These are phyloP conservation scores for Torymus texanus DNA, from an alignment of 2,888 invertebrate genomes.

Conservation along the genomic window DNA sequence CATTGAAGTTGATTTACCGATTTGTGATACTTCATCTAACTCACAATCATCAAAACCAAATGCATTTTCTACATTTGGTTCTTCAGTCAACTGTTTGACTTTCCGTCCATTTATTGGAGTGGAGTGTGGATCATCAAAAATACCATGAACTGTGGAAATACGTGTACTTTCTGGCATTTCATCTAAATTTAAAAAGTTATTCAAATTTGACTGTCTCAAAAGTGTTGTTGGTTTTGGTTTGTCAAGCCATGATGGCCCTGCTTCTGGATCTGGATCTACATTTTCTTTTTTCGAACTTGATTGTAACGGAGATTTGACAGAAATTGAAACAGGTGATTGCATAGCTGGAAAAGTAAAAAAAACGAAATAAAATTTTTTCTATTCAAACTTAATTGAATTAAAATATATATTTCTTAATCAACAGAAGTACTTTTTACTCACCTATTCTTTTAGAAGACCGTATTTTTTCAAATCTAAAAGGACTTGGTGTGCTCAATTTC, in stretches of 20 bases:
- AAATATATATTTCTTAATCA: neutral
- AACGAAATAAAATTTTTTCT: neutral
- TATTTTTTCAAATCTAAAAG: constrained; percentile 60
- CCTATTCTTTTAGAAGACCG: constrained; percentile 40
- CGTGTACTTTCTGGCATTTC: constrained; percentile 64
- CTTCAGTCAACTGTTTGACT: constrained; percentile 40
- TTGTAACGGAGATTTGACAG: constrained; percentile 11
- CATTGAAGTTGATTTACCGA: constrained; percentile 8
- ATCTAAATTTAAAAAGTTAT: constrained; percentile 66
- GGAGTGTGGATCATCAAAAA: constrained; percentile 64
- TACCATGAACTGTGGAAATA: constrained; percentile 65
- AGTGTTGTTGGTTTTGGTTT: constrained; percentile 53
- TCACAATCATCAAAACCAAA: constrained; percentile 67
- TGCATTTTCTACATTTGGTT: constrained; percentile 61
- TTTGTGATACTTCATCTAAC: constrained; percentile 16
- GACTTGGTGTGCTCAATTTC: constrained; percentile 41
- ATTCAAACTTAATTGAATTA: neutral
- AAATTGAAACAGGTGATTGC: constrained; percentile 16
- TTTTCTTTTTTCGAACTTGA: constrained; percentile 8
- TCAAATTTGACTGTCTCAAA: constrained; percentile 66
- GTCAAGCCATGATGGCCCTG: constrained; percentile 16
- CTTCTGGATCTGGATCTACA: constrained; percentile 19
- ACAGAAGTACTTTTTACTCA: constrained; percentile 21
- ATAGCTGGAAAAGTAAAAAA: neutral
- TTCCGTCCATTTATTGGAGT: constrained; percentile 59